Percentiles rank a stretch among this genome's conserved stretches.
Conservation (phyloP, 2,888 invertebrate genomes). For the Ormyrus pomaceus region DNA sequence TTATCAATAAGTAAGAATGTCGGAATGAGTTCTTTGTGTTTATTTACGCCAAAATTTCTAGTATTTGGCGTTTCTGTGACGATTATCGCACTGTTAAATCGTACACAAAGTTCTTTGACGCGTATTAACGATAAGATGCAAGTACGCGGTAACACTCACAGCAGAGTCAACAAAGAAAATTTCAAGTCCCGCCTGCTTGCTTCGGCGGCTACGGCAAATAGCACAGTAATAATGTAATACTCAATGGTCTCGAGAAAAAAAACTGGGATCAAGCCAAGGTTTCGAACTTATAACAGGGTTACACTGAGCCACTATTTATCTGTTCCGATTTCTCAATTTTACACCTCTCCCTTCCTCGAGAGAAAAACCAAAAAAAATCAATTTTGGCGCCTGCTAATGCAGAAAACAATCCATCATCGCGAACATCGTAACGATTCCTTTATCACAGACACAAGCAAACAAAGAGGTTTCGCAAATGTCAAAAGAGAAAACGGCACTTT, state of each 20-base stretch:
- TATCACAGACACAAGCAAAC: conserved; percentile 45
- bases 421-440: conserved; percentile 66
- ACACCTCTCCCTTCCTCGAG: conserved; percentile 6
- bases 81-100: conserved; percentile 46
- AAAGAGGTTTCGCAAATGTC: conserved; percentile 55
- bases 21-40: conserved; percentile 24
- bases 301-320: not conserved
- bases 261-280: not conserved
- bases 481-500: conserved; percentile 46
- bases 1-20: conserved; percentile 8
- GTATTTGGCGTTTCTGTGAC: too few species aligned
- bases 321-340: not conserved
- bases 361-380: conserved; percentile 25
- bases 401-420: conserved; percentile 73
- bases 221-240: conserved; percentile 5
- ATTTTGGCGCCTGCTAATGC: conserved; percentile 66
- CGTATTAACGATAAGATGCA: conserved; percentile 32
- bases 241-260: conserved; percentile 11
- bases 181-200: conserved; percentile 12
- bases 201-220: not conserved
- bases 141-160: not conserved
- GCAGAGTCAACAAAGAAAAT: conserved; percentile 42
- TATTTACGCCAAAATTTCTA: conserved; percentile 11
- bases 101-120: conserved; percentile 48
- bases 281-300: conserved; percentile 1